Percentiles rank a stretch among this genome's conserved stretches.
phyloP scores from a whole-genome alignment of 2,797 vertebrate species.

The Eulemur rubriventer region DNA sequence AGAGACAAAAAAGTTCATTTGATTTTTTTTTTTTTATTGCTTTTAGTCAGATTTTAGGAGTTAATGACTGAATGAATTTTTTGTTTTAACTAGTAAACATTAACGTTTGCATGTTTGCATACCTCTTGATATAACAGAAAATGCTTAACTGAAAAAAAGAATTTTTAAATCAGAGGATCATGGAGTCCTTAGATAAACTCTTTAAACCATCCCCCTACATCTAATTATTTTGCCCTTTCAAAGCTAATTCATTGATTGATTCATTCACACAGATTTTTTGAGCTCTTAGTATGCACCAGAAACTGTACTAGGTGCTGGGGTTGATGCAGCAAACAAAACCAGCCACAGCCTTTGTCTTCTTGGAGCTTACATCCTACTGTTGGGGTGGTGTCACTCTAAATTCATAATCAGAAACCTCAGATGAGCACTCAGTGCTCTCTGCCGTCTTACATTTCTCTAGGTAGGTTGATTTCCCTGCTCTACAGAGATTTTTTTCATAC shows the following conservation, averaged over 20 bases:
- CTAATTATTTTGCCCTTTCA: constrained; percentile 33
- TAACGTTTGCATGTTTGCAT: background rate
- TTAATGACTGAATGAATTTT: background rate
- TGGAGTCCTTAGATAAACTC: background rate
- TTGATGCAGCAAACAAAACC: background rate
- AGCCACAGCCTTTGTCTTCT: background rate
- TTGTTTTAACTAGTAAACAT: background rate
- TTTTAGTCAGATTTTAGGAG: background rate
- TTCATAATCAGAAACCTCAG: background rate
- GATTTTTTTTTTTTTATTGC: background rate
- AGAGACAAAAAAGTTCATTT: background rate
- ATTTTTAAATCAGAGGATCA: background rate
- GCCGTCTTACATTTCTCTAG: background rate
- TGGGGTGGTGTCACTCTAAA: background rate
- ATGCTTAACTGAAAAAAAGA: background rate
- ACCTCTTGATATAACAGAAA: background rate
- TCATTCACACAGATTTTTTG: background rate
- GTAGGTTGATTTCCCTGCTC: background rate
- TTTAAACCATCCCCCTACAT: background rate
- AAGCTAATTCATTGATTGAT: background rate
- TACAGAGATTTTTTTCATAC: background rate
- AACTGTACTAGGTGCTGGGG: background rate
- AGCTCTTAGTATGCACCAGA: background rate
- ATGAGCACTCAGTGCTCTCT: background rate
- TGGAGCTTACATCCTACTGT: background rate